Evolutionary conservation across 2,113 vertebrate genomes (phyloP).

Genomic region (Holacanthus passer): DNA sequence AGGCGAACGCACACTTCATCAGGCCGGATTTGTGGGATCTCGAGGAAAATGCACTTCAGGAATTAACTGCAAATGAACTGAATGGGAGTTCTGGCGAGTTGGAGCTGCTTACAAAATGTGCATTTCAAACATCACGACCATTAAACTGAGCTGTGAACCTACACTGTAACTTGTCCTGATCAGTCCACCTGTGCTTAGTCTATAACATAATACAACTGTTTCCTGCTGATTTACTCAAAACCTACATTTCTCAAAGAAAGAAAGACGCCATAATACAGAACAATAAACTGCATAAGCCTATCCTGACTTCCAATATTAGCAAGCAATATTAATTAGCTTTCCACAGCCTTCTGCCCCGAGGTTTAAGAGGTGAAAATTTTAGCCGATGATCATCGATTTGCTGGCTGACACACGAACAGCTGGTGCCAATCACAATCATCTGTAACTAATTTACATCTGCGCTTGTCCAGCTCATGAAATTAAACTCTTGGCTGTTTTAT

Average conservation of each 20-base stretch:
- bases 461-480: not conserved
- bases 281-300: not conserved
- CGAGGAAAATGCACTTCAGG: constrained; percentile 24
- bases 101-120: not conserved
- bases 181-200: not conserved
- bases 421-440: not conserved
- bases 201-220: not conserved
- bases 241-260: not conserved
- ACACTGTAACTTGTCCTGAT: not conserved
- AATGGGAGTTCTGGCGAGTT: not conserved
- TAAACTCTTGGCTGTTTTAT: not conserved
- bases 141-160: not conserved
- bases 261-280: not conserved
- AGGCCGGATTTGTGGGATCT: constrained; percentile 27
- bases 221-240: not conserved
- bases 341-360: not conserved
- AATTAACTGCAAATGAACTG: constrained; percentile 13
- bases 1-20: constrained; percentile 34
- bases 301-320: not conserved
- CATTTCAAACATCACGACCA: not conserved
- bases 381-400: not conserved
- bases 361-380: not conserved
- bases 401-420: not conserved
- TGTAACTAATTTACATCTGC: not conserved
- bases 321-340: not conserved